Conservation (phyloP, 2,888 invertebrate genomes). For the Teinopalpus imperialis region DNA sequence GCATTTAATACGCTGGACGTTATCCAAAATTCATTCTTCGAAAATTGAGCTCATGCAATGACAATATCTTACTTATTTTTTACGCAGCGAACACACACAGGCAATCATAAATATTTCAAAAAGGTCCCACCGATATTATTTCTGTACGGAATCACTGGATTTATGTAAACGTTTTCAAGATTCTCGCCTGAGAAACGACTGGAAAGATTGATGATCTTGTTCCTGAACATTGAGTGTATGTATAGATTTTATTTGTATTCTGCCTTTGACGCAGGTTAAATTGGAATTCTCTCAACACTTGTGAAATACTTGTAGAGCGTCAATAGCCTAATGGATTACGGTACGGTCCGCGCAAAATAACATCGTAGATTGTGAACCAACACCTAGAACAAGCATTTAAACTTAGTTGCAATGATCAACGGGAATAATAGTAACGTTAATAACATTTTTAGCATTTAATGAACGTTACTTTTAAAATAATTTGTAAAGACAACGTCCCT, state of each 20-base stretch:
- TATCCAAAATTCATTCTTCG: too few species aligned
- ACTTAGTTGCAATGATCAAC: too few species aligned
- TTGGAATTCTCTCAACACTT: slow-evolving; percentile 5
- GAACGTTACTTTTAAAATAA: too few species aligned
- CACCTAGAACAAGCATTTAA: too few species aligned
- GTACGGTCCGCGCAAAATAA: too few species aligned
- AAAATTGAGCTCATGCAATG: neutral
- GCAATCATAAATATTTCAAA: slow-evolving; percentile 50
- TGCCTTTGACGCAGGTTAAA: slow-evolving; percentile 13
- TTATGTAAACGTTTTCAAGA: slow-evolving; percentile 1
- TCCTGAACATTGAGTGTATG: slow-evolving; percentile 6
- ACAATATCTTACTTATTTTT: neutral
- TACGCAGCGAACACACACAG: slow-evolving; percentile 42
- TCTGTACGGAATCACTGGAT: slow-evolving; percentile 27
- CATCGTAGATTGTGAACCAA: too few species aligned
- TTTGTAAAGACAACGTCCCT: too few species aligned
- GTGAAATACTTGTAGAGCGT: too few species aligned
- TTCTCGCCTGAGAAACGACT: neutral
- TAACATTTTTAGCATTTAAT: too few species aligned
- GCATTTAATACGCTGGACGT: too few species aligned
- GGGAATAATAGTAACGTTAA: too few species aligned
- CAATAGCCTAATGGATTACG: too few species aligned
- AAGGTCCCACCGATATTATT: slow-evolving; percentile 54
- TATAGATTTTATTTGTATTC: slow-evolving; percentile 7
- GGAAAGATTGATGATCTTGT: slow-evolving; percentile 12